Evolutionary conservation across 1,140 invertebrate species (phyloP).

Genomic region (Saccostrea echinata): DNA sequence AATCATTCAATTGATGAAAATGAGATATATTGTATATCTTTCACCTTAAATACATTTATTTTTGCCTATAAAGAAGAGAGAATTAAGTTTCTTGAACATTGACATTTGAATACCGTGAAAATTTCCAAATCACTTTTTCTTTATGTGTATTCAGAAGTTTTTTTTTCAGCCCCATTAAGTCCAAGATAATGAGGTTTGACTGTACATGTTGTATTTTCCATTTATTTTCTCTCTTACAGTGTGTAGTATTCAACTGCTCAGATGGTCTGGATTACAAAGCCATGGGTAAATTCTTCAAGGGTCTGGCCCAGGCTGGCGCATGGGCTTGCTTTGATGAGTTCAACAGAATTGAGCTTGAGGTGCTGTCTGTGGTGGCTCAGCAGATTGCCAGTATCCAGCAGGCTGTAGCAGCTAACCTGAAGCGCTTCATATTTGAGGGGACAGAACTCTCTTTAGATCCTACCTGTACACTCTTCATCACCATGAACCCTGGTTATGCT

Average conservation of each 20-base stretch:
- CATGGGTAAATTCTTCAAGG: constrained; percentile 81
- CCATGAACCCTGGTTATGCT: constrained; percentile 81
- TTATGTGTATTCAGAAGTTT: too few species aligned
- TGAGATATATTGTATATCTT: too few species aligned
- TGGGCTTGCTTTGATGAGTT: constrained; percentile 82
- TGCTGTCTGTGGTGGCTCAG: constrained; percentile 89
- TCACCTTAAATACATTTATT: too few species aligned
- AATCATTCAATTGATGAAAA: too few species aligned
- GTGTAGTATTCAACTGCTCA: constrained; percentile 81
- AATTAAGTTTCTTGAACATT: too few species aligned
- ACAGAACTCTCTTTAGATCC: constrained; percentile 78
- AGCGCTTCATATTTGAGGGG: constrained; percentile 80
- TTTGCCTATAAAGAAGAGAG: too few species aligned
- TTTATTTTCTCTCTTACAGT: constrained; percentile 66
- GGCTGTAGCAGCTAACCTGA: constrained; percentile 75
- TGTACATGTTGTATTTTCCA: not conserved
- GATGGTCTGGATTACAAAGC: constrained; percentile 81
- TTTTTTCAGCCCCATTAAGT: too few species aligned
- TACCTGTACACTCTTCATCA: constrained; percentile 80
- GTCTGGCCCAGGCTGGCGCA: constrained; percentile 80
- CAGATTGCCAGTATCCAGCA: constrained; percentile 83
- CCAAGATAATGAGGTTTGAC: too few species aligned
- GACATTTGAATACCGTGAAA: too few species aligned
- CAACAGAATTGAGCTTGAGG: constrained; percentile 90
- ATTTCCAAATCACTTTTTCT: too few species aligned